phyloP scores from a whole-genome alignment of 2,888 invertebrate genomes.

The Drosophila melanosoma region DNA sequence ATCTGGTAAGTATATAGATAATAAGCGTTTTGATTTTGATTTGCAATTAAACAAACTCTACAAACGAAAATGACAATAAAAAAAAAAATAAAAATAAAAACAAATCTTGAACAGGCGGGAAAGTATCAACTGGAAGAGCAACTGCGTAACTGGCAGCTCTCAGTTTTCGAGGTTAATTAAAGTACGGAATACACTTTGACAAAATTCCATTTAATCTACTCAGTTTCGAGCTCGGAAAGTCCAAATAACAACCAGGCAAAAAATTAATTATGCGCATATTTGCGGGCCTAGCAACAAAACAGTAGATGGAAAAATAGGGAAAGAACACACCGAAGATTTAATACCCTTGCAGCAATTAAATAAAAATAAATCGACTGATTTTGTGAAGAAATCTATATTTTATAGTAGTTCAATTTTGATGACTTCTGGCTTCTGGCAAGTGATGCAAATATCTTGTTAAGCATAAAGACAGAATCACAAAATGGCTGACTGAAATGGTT shows the following conservation, averaged over 20 bases:
- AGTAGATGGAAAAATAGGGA: neutral
- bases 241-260: slow-evolving; percentile 36
- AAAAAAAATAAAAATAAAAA: slow-evolving; percentile 8
- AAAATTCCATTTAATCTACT: slow-evolving; percentile 79
- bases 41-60: slow-evolving; percentile 3
- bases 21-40: neutral
- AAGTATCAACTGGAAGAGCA: neutral
- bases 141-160: neutral
- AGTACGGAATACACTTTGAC: slow-evolving; percentile 68
- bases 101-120: neutral
- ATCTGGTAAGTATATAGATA: slow-evolving; percentile 42
- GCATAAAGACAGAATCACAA: neutral
- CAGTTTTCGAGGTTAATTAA: slow-evolving; percentile 57
- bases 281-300: slow-evolving; percentile 52
- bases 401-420: neutral
- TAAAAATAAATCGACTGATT: neutral
- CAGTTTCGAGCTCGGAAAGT: slow-evolving; percentile 49
- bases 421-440: neutral
- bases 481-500: neutral
- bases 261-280: slow-evolving; percentile 78
- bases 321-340: neutral
- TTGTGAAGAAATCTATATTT: neutral
- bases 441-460: neutral
- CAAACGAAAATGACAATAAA: neutral
- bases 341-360: neutral